These are phyloP conservation scores for Chelonia mydas DNA, from an alignment of 2,797 vertebrate genomes.

Conservation along the genomic window DNA sequence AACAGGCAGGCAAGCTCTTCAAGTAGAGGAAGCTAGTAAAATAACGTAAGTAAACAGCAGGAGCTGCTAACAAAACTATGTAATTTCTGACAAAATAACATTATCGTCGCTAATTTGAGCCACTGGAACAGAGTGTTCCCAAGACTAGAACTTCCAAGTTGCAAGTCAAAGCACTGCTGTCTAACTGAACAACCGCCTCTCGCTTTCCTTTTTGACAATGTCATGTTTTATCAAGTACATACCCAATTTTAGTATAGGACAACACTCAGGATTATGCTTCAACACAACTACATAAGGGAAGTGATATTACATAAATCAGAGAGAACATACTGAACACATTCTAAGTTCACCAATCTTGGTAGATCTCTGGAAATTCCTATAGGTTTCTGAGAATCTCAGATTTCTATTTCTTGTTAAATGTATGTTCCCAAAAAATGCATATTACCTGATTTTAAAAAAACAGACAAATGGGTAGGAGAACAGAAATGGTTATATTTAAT, in stretches of 20 bases:
- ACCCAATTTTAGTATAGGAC: background rate
- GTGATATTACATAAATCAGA: background rate
- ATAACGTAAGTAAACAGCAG: background rate
- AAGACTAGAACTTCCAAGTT: background rate
- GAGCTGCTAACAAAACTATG: background rate
- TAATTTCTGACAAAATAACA: background rate
- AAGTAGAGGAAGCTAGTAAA: background rate
- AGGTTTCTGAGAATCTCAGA: background rate
- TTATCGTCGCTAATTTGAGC: background rate
- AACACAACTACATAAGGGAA: background rate
- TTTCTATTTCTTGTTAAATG: background rate
- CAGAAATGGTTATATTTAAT: background rate
- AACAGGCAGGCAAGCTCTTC: slow-evolving; percentile 31
- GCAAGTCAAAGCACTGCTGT: background rate
- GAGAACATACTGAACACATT: background rate
- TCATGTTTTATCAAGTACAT: rapidly evolving
- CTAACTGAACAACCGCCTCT: background rate
- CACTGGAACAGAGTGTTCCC: background rate
- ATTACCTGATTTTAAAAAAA: background rate
- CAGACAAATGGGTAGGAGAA: background rate
- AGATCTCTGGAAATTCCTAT: background rate
- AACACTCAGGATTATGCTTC: background rate
- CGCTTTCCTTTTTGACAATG: background rate
- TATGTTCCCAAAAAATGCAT: background rate
- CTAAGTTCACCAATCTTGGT: background rate